Conservation (phyloP, 2,113 vertebrate species). For the Actenoides lindsayi region DNA sequence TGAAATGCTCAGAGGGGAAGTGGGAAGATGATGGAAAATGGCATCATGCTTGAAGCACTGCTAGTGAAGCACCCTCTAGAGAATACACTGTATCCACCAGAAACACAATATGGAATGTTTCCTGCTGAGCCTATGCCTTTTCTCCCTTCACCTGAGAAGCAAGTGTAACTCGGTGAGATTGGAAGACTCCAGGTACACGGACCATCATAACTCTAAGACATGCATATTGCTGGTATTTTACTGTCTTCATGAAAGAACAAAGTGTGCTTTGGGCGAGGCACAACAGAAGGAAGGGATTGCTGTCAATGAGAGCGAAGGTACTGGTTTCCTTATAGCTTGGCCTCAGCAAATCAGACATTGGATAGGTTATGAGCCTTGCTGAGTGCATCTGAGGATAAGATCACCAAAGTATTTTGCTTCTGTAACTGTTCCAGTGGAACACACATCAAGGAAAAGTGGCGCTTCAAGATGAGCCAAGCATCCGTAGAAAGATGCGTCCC, state of each 20-base stretch:
- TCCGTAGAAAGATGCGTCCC: not conserved
- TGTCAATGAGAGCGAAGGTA: not conserved
- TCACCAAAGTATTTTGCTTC: not conserved
- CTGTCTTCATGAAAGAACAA: not conserved
- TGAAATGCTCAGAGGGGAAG: accelerated
- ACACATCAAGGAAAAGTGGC: not conserved
- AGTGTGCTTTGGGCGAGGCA: not conserved
- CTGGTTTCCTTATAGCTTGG: not conserved
- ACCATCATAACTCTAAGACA: not conserved
- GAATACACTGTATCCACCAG: not conserved
- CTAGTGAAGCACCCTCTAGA: not conserved
- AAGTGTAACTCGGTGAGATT: not conserved
- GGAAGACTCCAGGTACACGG: not conserved
- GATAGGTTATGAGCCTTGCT: not conserved
- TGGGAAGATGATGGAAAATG: not conserved
- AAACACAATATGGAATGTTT: not conserved
- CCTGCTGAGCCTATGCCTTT: not conserved
- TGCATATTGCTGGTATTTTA: not conserved
- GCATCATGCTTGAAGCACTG: not conserved
- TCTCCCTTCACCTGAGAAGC: not conserved
- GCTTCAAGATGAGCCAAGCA: not conserved
- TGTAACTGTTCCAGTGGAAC: not conserved
- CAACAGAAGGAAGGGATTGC: accelerated
- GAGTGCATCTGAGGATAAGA: not conserved
- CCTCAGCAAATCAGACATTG: not conserved